Evolutionary conservation across 2,113 vertebrate species (phyloP), one percentile per base, ranked within the genome.

Genomic region (Burhinus oedicnemus): DNA sequence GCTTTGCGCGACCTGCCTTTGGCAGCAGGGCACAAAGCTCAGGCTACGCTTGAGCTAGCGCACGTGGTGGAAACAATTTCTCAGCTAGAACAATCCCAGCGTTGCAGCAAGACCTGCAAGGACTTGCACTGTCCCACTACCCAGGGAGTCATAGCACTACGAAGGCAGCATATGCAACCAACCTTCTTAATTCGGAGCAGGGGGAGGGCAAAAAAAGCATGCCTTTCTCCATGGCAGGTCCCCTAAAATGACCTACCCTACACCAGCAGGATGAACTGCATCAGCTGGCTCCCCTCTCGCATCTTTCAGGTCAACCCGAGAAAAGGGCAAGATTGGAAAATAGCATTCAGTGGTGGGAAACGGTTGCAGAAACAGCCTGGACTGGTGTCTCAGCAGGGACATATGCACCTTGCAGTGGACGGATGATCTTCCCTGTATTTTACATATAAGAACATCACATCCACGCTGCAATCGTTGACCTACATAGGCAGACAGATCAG

Each of bases 381-480:
- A 38, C n/a, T 26, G 2, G 60, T 74, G 83, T 40, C 81, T 90
- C 84, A 88, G 90, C 81, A 87, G 25, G 65, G 87, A 65, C 64
- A 30, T 0, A 4, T 0, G 19, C 40, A 75, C 52, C 75, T 70
- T 34, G 74, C 51, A 66, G 45, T 45, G 57, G 69, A 65, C 1
- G 0, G 57, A 71, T 40, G 81, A 76, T 79, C 81, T 61, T 52
- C 36, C 42, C 78, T 44, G 20, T 26, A 13, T 91, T 94, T 94
- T 57, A 42, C 90, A 85, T 2, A 40, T 6, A 57, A 45, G 84
- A 89, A 83, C 78, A 69, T 87, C 89, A 22, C 61, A 87, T 27
- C 74, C 87, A 71, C 18, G 1, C 81, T 90, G 91, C 87, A 65
- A 29, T 3, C n/a, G 69, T 17, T 95, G 93, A 97, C 96, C 95